Conservation (phyloP, 2,113 vertebrate genomes). For the Psittacus erithacus region DNA sequence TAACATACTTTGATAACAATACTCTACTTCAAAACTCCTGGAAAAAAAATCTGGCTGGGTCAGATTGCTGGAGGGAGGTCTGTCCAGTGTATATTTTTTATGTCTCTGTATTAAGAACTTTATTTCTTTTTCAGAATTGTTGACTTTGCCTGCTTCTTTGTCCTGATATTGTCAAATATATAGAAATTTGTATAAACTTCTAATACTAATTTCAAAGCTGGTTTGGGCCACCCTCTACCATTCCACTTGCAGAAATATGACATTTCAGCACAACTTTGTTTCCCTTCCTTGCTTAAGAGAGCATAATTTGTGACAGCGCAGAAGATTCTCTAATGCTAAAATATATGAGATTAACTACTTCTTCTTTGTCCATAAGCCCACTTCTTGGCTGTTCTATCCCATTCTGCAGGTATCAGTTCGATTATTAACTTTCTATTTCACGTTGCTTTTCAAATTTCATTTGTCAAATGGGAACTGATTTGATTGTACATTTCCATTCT, state of each 20-base stretch:
- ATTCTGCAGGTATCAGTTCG: neutral
- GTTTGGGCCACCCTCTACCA: neutral
- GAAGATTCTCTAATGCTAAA: neutral
- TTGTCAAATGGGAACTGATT: neutral
- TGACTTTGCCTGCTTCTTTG: neutral
- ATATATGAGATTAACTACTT: neutral
- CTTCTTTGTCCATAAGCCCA: neutral
- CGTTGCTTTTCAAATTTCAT: neutral
- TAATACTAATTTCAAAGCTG: neutral
- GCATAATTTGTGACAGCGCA: neutral
- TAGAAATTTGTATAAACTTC: neutral
- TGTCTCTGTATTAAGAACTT: neutral
- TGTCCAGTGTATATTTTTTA: neutral
- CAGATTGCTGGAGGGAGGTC: neutral
- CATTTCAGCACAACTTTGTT: neutral
- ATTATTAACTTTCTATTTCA: neutral
- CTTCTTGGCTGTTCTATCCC: neutral
- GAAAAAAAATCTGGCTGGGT: neutral
- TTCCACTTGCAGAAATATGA: accelerated
- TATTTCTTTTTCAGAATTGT: neutral
- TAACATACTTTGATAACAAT: neutral
- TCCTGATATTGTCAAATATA: neutral
- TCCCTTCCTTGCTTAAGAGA: neutral
- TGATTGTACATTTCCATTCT: neutral
- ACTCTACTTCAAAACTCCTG: neutral